Evolutionary conservation across 2,888 invertebrate species (phyloP), one percentile per base, ranked within the genome.

Genomic region (Thymelicus lineola): DNA sequence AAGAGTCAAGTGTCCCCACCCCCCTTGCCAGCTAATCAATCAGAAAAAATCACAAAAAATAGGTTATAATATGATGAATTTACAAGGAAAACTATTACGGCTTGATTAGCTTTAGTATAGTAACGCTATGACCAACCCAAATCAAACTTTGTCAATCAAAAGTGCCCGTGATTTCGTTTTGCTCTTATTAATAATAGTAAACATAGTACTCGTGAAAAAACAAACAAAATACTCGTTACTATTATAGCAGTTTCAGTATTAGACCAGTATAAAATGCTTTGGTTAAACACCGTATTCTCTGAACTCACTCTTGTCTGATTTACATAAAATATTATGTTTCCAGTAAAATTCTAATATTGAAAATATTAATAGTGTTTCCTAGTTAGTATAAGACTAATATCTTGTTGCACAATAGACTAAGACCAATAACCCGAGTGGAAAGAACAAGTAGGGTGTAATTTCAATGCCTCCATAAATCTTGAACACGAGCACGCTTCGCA

Each of bases 401-500:
- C 70, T 69, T 61, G 62, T 70, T 72, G 71, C 72, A 62, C 67
- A 72, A 72, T 75, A 73, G 73, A 71, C 66, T 50, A 72, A 63
- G 80, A 76, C 65, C 77, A 80, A 79, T 75, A 77, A 80, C 79
- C 76, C 74, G 73, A 71, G 73, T 74, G 80, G 82, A 84, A 85
- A 85, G 82, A 89, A 85, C 85, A 87, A 87, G 87, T 84, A 84
- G 85, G 83, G 85, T 70, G 70, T 66, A 70, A 70, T 88, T 88
- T 88, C 84, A 87, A 89, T 87, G 85, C 84, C 82, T 82, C 79
- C 85, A 89, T 92, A 91, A 93, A 92, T 93, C 87, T 84, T 74
- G 81, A 85, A 85, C 85, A 75, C 81, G 81, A 82, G 77, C 79
- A 76, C 81, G 83, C 82, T 83, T 82, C 85, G 83, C 86, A 88